phyloP scores from a whole-genome alignment of 37 sponge, comb jelly and placozoan genomes.

The Mnemiopsis leidyi region DNA sequence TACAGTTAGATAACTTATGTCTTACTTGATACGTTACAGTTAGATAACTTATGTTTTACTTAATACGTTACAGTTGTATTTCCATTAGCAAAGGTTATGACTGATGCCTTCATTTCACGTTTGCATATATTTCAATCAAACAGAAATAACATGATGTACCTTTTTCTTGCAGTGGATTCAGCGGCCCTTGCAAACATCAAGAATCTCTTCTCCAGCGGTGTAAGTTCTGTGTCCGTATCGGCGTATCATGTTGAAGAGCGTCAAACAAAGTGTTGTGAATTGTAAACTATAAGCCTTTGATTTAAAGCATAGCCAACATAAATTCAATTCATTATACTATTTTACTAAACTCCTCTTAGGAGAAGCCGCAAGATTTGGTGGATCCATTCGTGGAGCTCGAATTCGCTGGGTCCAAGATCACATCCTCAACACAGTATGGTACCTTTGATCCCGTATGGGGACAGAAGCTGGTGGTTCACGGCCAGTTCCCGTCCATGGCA shows the following conservation, averaged over 20 bases:
- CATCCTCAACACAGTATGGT: constrained; percentile 1
- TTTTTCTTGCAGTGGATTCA: constrained; percentile 49
- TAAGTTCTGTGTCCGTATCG: constrained; percentile 10
- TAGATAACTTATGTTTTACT: neutral
- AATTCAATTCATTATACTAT: too few relatives aligned
- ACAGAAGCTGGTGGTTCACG: constrained; percentile 46
- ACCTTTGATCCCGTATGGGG: constrained; percentile 48
- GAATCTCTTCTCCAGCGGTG: constrained; percentile 53
- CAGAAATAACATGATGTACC: too few relatives aligned
- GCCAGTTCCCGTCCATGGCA: constrained; percentile 59
- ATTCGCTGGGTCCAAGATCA: constrained; percentile 25
- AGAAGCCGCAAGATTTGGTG: constrained; percentile 52
- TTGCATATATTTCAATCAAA: too few relatives aligned
- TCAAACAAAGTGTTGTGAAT: too few relatives aligned
- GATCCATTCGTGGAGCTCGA: constrained; percentile 36
- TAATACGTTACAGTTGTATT: too few relatives aligned
- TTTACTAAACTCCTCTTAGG: neutral
- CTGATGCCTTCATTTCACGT: too few relatives aligned
- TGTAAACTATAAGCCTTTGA: too few relatives aligned
- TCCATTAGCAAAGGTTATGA: too few relatives aligned
- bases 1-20: too few relatives aligned
- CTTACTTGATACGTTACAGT: too few relatives aligned
- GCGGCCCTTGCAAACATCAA: neutral
- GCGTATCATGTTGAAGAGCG: too few relatives aligned
- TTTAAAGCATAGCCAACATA: too few relatives aligned